phyloP scores from a whole-genome alignment of 1,140 invertebrate genomes.

The Campoletis sonorensis region DNA sequence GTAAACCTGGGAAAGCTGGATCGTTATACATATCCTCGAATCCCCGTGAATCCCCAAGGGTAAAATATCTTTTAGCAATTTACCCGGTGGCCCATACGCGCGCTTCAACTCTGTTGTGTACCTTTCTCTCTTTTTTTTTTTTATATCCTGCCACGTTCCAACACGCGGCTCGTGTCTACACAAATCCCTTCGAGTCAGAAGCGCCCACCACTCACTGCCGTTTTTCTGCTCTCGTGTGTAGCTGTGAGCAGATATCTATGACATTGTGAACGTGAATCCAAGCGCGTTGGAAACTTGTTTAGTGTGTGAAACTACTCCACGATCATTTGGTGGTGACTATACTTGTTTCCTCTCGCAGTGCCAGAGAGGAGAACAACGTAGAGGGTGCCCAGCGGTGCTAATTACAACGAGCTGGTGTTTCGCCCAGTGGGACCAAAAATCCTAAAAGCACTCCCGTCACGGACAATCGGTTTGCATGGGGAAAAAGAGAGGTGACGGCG shows the following conservation, averaged over 20 bases:
- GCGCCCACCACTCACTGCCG: no score
- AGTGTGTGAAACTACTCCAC: no score
- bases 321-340: neutral
- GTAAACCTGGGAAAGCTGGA: conserved; percentile 43
- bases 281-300: no score
- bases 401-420: conserved; percentile 7
- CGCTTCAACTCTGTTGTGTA: neutral
- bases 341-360: neutral
- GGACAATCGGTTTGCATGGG: conserved; percentile 1
- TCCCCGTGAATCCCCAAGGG: conserved; percentile 55
- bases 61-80: conserved; percentile 71
- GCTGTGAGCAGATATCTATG: no score
- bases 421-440: neutral
- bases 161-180: neutral
- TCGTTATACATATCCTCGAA: conserved; percentile 59
- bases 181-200: neutral
- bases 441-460: conserved; percentile 29
- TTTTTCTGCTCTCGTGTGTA: no score
- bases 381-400: neutral
- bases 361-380: neutral
- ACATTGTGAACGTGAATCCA: no score
- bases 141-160: neutral
- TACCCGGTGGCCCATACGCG: conserved; percentile 51
- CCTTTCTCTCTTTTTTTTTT: neutral
- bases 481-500: neutral